Percentiles rank a stretch among this genome's conserved stretches.
Conservation (phyloP, 2,113 vertebrate species). For the Vanacampus margaritifer region DNA sequence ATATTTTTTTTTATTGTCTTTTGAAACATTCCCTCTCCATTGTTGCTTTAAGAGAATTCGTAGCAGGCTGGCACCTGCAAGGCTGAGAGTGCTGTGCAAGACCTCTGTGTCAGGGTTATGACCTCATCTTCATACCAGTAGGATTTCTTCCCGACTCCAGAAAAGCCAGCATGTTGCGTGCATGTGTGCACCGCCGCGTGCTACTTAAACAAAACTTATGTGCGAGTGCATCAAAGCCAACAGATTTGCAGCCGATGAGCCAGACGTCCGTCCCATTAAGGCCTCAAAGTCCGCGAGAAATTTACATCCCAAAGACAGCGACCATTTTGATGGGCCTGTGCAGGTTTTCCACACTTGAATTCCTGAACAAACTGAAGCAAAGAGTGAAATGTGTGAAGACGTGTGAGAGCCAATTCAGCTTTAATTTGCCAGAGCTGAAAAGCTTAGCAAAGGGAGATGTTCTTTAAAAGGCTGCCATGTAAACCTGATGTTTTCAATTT, state of each 20-base stretch:
- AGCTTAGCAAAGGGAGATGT: slow-evolving; percentile 22
- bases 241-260: slow-evolving; percentile 52
- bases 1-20: slow-evolving; percentile 2
- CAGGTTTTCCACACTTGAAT: slow-evolving; percentile 28
- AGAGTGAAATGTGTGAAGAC: slow-evolving; percentile 3
- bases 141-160: slow-evolving; percentile 12
- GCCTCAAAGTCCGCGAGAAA: slow-evolving; percentile 41
- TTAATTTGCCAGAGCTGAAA: slow-evolving; percentile 30
- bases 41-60: slow-evolving; percentile 17
- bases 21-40: slow-evolving; percentile 19
- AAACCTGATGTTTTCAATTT: slow-evolving; percentile 48
- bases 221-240: slow-evolving; percentile 42
- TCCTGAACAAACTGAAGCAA: slow-evolving; percentile 24
- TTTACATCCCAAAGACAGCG: slow-evolving; percentile 60
- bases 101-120: slow-evolving; percentile 28
- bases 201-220: slow-evolving; percentile 30
- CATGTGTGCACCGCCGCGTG: slow-evolving; percentile 30
- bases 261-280: slow-evolving; percentile 52
- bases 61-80: slow-evolving; percentile 33
- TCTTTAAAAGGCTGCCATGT: slow-evolving; percentile 28
- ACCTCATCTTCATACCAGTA: slow-evolving; percentile 31
- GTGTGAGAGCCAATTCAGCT: slow-evolving; percentile 22
- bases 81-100: slow-evolving; percentile 18
- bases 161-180: slow-evolving; percentile 1
- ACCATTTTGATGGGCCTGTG: slow-evolving; percentile 31